Conservation (phyloP, 2,888 invertebrate genomes). For the Drosophila atripex region DNA sequence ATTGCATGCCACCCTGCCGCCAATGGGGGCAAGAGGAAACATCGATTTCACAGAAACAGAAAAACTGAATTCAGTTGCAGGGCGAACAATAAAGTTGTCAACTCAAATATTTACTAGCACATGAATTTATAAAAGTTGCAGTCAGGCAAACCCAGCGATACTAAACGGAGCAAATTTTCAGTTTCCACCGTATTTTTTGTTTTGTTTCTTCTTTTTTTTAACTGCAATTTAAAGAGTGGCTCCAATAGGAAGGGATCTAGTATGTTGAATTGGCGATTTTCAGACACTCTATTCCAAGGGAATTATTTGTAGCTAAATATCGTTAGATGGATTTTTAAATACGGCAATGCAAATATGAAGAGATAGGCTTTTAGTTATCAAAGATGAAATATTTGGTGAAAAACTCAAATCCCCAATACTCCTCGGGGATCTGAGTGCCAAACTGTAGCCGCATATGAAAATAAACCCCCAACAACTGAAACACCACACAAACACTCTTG, state of each 20-base stretch:
- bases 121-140: conserved; percentile 4
- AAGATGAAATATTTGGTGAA: conserved; percentile 22
- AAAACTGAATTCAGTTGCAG: conserved; percentile 18
- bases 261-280: neutral
- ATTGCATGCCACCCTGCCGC: neutral
- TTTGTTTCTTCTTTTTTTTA: conserved; percentile 8
- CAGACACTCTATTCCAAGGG: neutral
- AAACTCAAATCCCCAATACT: conserved; percentile 4
- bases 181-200: conserved; percentile 20
- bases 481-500: conserved; percentile 8
- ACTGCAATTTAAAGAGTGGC: conserved; percentile 1
- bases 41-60: conserved; percentile 2
- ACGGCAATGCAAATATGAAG: neutral
- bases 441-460: conserved; percentile 14
- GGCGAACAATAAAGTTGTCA: conserved; percentile 49
- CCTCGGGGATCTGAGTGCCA: neutral
- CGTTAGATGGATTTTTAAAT: neutral
- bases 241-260: neutral
- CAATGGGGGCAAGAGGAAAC: neutral
- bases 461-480: conserved; percentile 12
- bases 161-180: conserved; percentile 52
- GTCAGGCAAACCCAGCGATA: conserved; percentile 14
- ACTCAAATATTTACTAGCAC: conserved; percentile 29
- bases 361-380: neutral
- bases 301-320: neutral